Conservation (phyloP, 1,140 invertebrate species). For the Megalonaias nervosa region DNA sequence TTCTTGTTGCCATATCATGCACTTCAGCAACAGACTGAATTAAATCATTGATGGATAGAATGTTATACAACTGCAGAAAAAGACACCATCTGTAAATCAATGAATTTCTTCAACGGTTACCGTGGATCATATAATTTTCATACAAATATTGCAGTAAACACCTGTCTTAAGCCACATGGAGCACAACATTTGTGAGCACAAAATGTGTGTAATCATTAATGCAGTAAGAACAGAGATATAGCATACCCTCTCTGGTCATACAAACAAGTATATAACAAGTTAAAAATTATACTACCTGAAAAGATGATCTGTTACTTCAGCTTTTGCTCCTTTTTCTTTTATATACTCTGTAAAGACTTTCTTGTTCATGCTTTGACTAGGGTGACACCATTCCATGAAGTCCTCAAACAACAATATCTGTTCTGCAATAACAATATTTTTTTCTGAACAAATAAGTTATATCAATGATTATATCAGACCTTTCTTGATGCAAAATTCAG, state of each 20-base stretch:
- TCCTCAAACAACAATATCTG: conserved; percentile 70
- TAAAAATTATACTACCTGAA: conserved; percentile 61
- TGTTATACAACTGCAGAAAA: too few species aligned
- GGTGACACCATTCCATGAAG: conserved; percentile 61
- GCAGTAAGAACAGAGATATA: too few species aligned
- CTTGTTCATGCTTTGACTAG: conserved; percentile 67
- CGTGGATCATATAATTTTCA: neutral
- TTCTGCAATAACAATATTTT: conserved; percentile 54
- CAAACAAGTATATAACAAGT: neutral
- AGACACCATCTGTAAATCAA: too few species aligned
- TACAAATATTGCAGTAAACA: neutral
- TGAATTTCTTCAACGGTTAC: neutral
- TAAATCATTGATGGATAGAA: too few species aligned
- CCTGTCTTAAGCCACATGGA: neutral
- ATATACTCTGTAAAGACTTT: conserved; percentile 64
- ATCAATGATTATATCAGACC: too few species aligned
- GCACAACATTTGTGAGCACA: neutral
- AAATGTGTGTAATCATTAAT: neutral
- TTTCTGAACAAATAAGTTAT: too few species aligned
- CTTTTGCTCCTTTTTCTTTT: conserved; percentile 58
- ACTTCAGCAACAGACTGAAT: too few species aligned
- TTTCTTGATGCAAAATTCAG: too few species aligned
- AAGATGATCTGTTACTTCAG: conserved; percentile 45
- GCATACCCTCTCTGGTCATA: too few species aligned
- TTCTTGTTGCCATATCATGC: too few species aligned